Evolutionary conservation across 2,888 invertebrate species (phyloP).

Genomic region (Melolontha melolontha): DNA sequence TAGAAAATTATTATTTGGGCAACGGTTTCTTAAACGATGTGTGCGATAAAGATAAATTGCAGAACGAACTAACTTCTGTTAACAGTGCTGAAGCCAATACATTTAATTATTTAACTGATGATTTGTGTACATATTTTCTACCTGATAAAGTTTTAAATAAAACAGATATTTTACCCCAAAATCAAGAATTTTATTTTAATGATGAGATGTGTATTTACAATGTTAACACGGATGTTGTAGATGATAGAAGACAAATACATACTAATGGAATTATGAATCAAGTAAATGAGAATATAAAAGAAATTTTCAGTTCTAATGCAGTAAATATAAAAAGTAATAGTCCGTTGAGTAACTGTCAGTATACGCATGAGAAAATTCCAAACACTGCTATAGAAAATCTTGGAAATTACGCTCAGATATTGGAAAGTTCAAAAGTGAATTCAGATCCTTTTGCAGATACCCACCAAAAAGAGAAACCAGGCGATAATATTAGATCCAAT

Average conservation of each 20-base stretch:
- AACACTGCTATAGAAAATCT: no score
- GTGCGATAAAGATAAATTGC: neutral
- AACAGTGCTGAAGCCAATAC: neutral
- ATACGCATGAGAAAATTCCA: no score
- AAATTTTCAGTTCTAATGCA: no score
- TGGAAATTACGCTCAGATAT: no score
- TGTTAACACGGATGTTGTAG: neutral
- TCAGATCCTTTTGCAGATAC: no score
- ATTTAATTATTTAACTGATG: slow-evolving; percentile 16
- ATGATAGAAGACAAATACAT: neutral
- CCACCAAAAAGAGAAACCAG: no score
- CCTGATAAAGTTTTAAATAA: slow-evolving; percentile 3
- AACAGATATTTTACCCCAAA: neutral
- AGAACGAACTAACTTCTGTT: neutral
- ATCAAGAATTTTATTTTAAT: slow-evolving; percentile 7
- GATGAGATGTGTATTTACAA: neutral
- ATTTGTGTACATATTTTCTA: slow-evolving; percentile 16
- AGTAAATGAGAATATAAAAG: no score
- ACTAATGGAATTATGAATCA: neutral
- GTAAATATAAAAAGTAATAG: no score
- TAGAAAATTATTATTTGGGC: neutral
- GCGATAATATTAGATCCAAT: no score
- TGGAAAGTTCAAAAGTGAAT: no score
- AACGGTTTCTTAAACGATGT: neutral
- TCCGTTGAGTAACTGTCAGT: no score